Base-by-base conservation (phyloP, 2,888 invertebrate species). In the Torymus texanus region DNA sequence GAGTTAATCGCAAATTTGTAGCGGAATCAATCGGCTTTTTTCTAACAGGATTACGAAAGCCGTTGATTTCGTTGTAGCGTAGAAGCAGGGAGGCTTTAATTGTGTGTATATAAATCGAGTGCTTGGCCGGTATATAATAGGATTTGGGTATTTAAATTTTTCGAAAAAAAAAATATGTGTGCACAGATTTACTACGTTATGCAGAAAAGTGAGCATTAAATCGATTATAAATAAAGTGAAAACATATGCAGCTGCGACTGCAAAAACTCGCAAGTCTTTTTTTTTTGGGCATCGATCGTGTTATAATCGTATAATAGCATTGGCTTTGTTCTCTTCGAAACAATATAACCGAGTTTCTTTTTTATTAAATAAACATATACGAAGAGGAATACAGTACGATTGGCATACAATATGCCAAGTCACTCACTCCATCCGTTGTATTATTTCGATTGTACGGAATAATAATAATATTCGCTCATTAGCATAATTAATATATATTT, bases 381-480 rank as follows among this genome's bases (percentile, higher is more conserved):
- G 0, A 41, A 5, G 61, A 14, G 13, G 21, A 62, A 14, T 8
- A 16, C 8, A 16, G 16, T 5, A 58, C 11, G 2, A 68, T 68
- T 58, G 16, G 68, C 58, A 70, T 59, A 70, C 59, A 70, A 59
- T 50, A 21, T 24, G 24, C 24, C n/a, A 24, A 56, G 56, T 68
- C 68, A 58, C 14, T 55, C 14, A n/a, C 1, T 55, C 14, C 12
- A 8, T 3, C 11, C 13, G 21, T 21, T 21, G 1, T 21, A 21
- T 21, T 53, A 2, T 51, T 56, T 50, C 56, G 65, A 74, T 56
- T 58, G 18, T 74, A 41, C n/a, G 14, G 56, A 55, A 56, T 65
- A 71, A 71, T 71, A 71, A 71, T 71, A n/a, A 21, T 41, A 65
- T 55, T 65, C 73, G 18, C n/a, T 65, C 73, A 65, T 74, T 74